phyloP scores from a whole-genome alignment of 2,797 vertebrate genomes.

The Leontocebus nigricollis region DNA sequence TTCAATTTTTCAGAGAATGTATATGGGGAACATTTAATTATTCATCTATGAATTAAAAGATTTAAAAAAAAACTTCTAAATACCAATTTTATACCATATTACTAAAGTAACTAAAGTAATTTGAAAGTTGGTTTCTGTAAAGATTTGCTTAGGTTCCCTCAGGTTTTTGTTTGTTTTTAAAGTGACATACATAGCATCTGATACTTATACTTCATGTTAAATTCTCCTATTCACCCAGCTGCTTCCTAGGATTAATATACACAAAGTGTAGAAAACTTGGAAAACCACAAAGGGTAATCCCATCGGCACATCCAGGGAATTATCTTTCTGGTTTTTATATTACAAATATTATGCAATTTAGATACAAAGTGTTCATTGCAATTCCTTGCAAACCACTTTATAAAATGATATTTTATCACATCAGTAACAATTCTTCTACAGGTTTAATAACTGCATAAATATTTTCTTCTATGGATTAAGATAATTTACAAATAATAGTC shows the following conservation, averaged over 20 bases:
- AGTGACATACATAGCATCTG: neutral
- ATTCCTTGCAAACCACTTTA: constrained; percentile 27
- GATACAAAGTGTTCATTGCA: neutral
- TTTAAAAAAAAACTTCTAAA: constrained; percentile 17
- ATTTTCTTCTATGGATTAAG: neutral
- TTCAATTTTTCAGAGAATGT: neutral
- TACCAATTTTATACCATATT: neutral
- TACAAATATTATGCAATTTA: neutral
- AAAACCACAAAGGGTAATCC: neutral
- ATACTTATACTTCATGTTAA: constrained; percentile 26
- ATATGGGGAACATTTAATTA: neutral
- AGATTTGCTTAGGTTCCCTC: neutral
- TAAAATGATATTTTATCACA: constrained; percentile 29
- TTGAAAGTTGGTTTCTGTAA: constrained; percentile 27
- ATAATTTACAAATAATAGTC: neutral
- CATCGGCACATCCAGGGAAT: neutral
- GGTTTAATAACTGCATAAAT: constrained; percentile 13
- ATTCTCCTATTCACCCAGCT: neutral
- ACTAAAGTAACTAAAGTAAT: neutral
- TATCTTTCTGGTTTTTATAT: constrained; percentile 34
- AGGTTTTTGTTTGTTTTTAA: constrained; percentile 50
- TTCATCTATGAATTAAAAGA: neutral
- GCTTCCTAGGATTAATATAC: constrained; percentile 10
- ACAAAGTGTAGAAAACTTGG: neutral
- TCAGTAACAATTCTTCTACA: constrained; percentile 21